Base-by-base conservation (phyloP, 1,140 invertebrate genomes). In the Bursaphelenchus mucronatus region DNA sequence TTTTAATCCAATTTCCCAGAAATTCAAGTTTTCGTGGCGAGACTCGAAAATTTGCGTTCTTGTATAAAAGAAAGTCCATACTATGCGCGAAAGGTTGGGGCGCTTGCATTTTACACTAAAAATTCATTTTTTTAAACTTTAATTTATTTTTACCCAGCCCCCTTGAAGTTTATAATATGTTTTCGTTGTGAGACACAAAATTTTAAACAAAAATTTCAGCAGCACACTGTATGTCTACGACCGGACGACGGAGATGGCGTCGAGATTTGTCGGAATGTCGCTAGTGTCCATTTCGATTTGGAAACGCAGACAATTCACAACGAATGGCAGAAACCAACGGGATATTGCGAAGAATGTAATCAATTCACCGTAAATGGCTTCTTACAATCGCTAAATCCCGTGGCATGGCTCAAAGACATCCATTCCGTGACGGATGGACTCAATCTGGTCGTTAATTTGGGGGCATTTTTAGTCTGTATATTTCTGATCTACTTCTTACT, bases 321-420 rank as follows among this genome's bases (percentile, higher is more conserved):
- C 49, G 54, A 58, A 46, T 73, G 71, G 71, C 71, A 44, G 19
- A 55, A 76, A 11, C 53, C 52, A 9, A 40, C 49, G 8, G 73
- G 71, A 10, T 41, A 57, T 9, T 73, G 71, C 45, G 52, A 58
- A 8, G 63, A 73, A 44, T 73, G 71, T 47, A 73, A 73, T 45
- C 51, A 61, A 44, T 69, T 72, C 3, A 45, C 63, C 10, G 53
- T 71, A 5, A 65, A 74, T 21, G 71, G 71, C 10, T 73, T 73
- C 50, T 62, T 74, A 54, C 71, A 76, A 30, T 73, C 71, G 46
- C 51, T 73, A 50, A 73, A 73, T 65, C 71, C 71, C 15, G 67
- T 63, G 8, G 67, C 72, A 30, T 73, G 71, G 71, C 49, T 62
- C 19, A 74, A 71, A 57, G 73, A 68, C 39, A 59, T 73, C 19